These are phyloP conservation scores for Hypotaenidia philippensis DNA, from an alignment of 2,797 vertebrate genomes.

Conservation along the genomic window DNA sequence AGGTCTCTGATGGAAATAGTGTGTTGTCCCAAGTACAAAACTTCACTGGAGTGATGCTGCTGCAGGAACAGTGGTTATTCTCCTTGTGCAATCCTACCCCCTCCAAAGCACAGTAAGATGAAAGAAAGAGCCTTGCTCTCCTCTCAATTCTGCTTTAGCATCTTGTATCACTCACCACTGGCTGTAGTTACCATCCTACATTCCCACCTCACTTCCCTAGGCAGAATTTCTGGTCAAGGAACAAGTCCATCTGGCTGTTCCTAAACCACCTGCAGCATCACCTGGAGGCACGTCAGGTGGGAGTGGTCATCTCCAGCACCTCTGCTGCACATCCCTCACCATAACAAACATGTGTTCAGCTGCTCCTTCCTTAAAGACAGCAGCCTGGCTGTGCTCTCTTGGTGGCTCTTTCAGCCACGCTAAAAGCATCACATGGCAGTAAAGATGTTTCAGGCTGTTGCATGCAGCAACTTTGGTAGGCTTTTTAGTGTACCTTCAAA, in stretches of 20 bases:
- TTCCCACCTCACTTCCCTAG: not conserved
- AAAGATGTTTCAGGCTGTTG: not conserved
- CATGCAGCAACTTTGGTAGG: not conserved
- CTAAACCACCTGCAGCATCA: accelerated
- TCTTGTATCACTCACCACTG: not conserved
- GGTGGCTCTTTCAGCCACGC: slow-evolving; percentile 5
- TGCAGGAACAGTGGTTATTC: slow-evolving; percentile 85
- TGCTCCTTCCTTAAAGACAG: slow-evolving; percentile 78
- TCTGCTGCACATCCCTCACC: slow-evolving; percentile 43
- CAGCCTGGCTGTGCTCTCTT: not conserved
- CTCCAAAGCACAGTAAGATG: not conserved
- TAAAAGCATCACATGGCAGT: not conserved
- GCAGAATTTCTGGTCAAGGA: not conserved
- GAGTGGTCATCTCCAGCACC: not conserved
- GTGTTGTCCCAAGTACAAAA: not conserved
- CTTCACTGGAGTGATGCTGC: slow-evolving; percentile 84
- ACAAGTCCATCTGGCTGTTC: not conserved
- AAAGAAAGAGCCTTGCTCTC: not conserved
- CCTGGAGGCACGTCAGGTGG: not conserved
- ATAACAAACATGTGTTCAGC: slow-evolving; percentile 76
- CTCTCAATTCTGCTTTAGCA: not conserved
- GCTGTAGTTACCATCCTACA: not conserved
- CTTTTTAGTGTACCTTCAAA: not conserved
- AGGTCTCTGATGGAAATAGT: slow-evolving; percentile 81
- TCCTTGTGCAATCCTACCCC: slow-evolving; percentile 67